Base-by-base conservation (phyloP, 1,140 invertebrate species). In the Rhizoglyphus robini region DNA sequence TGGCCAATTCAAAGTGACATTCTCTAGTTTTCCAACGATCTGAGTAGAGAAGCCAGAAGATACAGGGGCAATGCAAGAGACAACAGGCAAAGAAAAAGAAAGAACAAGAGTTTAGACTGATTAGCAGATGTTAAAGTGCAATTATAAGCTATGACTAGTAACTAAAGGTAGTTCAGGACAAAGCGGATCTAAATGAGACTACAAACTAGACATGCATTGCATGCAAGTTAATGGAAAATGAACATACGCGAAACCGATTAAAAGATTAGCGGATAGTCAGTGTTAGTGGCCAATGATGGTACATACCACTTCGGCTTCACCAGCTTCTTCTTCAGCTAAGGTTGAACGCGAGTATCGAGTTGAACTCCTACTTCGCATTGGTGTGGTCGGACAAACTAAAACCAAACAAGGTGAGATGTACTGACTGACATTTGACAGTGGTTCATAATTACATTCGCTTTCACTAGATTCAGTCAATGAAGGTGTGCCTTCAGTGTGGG, bases 401-500 rank as follows among this genome's bases (percentile, higher is more conserved):
- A 1, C 3, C 41, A 51, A 18, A 30, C 15, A 3, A 36, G 41
- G 13, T 23, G 8, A 51, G 20, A 31, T 46, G 15, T 60, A 60
- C 29, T 15, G 1, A 60, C 15, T 32, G 58, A 34, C 5, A 48
- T 32, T 1, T 1, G 25, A 49, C 18, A 64, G n/a, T 2, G 1
- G 30, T n/a, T 48, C 63, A 88, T 87, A 87, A 79, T 88, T 83
- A 77, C 92, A 89, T 72, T 86, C 87, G 78, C 88, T 92, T 79
- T 87, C 89, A 75, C 90, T 94, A 71, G 91, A 95, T 75, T 95
- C 89, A 41, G 92, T 96, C 77, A 92, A 95, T 74, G 88, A 93
- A 54, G 92, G 93, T 67, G 93, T 97, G 72, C 92, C 93, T 80
- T 97, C 93, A 23, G 93, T 96, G 87, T 92, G 95, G 20, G 92